phyloP scores from a whole-genome alignment of 2,113 vertebrate genomes.

The Cyanoramphus novaezelandiae region DNA sequence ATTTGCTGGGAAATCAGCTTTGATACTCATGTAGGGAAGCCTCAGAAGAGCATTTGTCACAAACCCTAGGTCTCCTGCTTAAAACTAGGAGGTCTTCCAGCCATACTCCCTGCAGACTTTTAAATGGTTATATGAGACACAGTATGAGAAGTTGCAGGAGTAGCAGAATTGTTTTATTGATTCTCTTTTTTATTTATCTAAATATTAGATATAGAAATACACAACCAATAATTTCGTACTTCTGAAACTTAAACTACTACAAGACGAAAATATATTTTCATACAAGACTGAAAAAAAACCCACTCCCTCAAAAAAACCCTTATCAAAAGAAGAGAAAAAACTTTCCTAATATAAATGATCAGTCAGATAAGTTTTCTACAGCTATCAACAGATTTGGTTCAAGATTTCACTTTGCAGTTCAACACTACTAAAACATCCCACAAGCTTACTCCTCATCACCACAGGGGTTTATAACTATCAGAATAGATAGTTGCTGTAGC shows the following conservation, averaged over 20 bases:
- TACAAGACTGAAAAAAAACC: neutral
- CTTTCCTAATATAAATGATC: neutral
- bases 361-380: neutral
- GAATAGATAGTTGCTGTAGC: neutral
- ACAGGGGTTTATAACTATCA: neutral
- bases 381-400: neutral
- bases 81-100: neutral
- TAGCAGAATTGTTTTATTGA: neutral
- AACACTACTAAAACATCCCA: neutral
- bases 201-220: neutral
- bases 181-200: neutral
- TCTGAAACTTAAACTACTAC: neutral
- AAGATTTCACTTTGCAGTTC: neutral
- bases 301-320: neutral
- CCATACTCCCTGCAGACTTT: neutral
- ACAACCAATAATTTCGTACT: neutral
- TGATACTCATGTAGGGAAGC: neutral
- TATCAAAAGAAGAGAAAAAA: neutral
- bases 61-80: neutral
- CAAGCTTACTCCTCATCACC: neutral
- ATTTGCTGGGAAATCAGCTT: neutral
- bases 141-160: neutral
- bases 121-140: neutral
- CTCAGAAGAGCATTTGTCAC: rapidly evolving
- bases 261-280: neutral